Base-by-base conservation (phyloP, 2,113 vertebrate species). In the Aegotheles bennettii region DNA sequence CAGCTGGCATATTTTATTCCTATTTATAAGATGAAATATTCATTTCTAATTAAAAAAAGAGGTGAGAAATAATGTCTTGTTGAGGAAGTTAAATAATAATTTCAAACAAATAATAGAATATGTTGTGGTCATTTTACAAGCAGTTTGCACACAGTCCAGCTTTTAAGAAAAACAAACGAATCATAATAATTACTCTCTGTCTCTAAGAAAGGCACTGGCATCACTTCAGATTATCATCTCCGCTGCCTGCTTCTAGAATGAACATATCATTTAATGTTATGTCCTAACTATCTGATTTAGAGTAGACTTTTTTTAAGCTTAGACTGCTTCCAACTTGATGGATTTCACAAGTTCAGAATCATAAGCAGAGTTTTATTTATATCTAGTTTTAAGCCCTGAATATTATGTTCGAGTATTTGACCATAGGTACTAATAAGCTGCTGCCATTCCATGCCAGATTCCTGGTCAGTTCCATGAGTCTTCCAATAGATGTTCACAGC, bases 21-120 rank as follows among this genome's bases (percentile, higher is more conserved):
- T 90, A 31, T 60, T 86, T 80, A 68, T 74, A 81, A 13, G 20
- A 93, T 81, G 35, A 87, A 87, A 70, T 88, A 90, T 47, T 90
- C 7, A 90, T 90, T 89, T 90, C 35, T 53, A 82, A 90, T 90
- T 94, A 88, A 84, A 90, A 81, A 51, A 78, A 11, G 16, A 88
- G 21, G 19, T 90, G 79, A 45, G 21, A 69, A 93, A 67, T 70
- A 83, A 38, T 77, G 23, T 35, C 33, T 93, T 51, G 10, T 35
- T 84, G 26, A 10, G 86, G 42, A 88, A 86, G 31, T 70, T 59
- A 91, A 94, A 89, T 56, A 86, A 47, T 85, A 83, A 65, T 92
- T 91, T 92, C 10, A 56, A 77, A 92, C 78, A 92, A 94, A 75
- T 64, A 77, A 78, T 71, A 91, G 38, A 90, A 51, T 5, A 40